Evolutionary conservation across 1,140 invertebrate genomes (phyloP).

Genomic region (Diachasma alloeum): DNA sequence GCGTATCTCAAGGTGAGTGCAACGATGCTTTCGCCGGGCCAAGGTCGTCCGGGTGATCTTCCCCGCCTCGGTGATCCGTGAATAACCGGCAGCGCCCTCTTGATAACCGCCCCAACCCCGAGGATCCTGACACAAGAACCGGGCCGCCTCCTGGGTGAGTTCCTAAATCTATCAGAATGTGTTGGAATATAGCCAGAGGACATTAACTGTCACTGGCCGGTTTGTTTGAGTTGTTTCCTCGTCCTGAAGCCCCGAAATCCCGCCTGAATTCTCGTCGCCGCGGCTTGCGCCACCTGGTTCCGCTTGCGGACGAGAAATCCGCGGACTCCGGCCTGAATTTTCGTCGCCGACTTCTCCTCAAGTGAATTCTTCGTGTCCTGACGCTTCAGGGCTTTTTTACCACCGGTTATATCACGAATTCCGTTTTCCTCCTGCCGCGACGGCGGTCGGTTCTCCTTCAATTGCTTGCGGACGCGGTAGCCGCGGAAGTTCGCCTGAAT

Average conservation of each 20-base stretch:
- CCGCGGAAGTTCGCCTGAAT: conserved; percentile 80
- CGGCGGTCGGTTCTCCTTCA: conserved; percentile 53
- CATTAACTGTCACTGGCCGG: conserved; percentile 38
- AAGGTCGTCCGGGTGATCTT: not conserved
- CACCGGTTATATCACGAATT: conserved; percentile 8
- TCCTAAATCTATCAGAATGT: not conserved
- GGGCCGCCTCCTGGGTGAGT: too few species aligned
- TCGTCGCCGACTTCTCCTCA: conserved; percentile 73
- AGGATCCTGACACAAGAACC: not conserved
- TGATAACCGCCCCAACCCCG: not conserved
- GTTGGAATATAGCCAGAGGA: not conserved
- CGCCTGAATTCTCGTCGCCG: conserved; percentile 71
- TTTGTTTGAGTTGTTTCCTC: conserved; percentile 60
- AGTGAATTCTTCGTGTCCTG: conserved; percentile 40
- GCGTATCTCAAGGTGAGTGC: conserved; percentile 6
- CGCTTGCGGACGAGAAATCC: conserved; percentile 76
- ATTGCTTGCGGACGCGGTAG: conserved; percentile 73
- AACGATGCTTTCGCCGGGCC: conserved; percentile 5
- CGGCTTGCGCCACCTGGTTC: conserved; percentile 65
- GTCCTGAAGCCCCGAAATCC: conserved; percentile 69
- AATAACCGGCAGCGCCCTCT: not conserved
- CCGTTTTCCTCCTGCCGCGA: not conserved
- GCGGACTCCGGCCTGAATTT: conserved; percentile 78
- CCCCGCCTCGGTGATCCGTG: not conserved
- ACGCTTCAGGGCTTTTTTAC: conserved; percentile 18